Base-by-base conservation (phyloP, 2,888 invertebrate genomes). In the Dynastes maya region DNA sequence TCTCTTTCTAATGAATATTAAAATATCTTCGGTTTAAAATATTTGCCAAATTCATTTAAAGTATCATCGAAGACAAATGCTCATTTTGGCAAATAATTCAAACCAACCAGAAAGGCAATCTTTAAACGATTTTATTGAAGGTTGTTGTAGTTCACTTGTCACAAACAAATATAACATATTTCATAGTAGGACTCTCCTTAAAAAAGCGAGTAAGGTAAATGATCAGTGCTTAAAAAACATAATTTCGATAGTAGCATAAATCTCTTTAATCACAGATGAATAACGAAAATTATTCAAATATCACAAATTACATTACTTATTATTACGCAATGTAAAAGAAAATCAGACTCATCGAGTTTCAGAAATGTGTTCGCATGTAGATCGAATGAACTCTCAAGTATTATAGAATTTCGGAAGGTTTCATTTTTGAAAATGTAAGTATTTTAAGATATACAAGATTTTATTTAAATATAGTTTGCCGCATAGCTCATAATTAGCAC, bases 241-340 rank as follows among this genome's bases (percentile, higher is more conserved):
- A 68, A 68, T 16, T 68, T 22, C 61, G 11, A 49, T 40, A 45
- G 29, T 72, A 72, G 58, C 45, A 40, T 37, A 58, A 72, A 72
- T n/a, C 40, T 29, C 11, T 61, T 40, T 5, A 11, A 72, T 72
- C 72, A 72, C 72, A 72, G 72, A 61, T 61, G 40, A 37, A 11
- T 72, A 61, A 51, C 32, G 29, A 72, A 58, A 61, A 72, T 29
- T 40, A 40, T 58, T 16, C 37, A 58, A 58, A 72, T 72, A 72
- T 72, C 72, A 72, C 72, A 72, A 72, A 71, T 11, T 61, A 72
- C 32, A 45, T 72, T 49, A 68, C 13, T 68, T 53, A 65, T 65
- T 65, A 53, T 51, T 32, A n/a, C 11, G 2, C 11, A 45, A 9
- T 45, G 45, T 45, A 37, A 11, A n/a, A 45, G 61, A 72, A 45